Conservation (phyloP, 2,888 invertebrate species). For the Azorinus chamasolen region DNA sequence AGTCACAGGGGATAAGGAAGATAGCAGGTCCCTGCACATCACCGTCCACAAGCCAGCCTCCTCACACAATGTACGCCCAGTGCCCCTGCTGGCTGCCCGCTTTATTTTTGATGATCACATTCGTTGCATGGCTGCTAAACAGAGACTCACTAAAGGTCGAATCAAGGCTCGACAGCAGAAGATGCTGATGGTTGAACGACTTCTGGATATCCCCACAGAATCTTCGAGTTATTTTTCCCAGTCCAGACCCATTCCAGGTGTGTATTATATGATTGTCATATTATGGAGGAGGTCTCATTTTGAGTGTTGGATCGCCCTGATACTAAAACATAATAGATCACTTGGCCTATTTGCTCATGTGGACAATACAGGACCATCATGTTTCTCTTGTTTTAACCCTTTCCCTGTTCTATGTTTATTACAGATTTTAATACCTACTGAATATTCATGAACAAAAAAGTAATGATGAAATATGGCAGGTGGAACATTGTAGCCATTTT, state of each 20-base stretch:
- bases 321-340: no score
- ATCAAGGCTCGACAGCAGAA: conserved; percentile 98
- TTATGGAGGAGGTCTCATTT: no score
- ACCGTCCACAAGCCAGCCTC: conserved; percentile 93
- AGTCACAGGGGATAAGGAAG: conserved; percentile 97
- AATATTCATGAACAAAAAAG: no score
- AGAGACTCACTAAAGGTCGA: conserved; percentile 89
- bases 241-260: conserved; percentile 79
- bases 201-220: conserved; percentile 90
- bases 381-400: no score
- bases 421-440: no score
- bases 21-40: conserved; percentile 97
- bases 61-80: conserved; percentile 86
- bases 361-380: no score
- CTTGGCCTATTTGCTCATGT: no score
- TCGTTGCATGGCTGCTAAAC: conserved; percentile 99
- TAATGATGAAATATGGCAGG: no score
- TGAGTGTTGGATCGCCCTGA: no score
- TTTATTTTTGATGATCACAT: conserved; percentile 99
- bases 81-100: conserved; percentile 83
- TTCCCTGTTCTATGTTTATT: no score
- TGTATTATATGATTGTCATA: not conserved
- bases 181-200: conserved; percentile 97
- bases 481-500: no score
- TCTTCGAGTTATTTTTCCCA: conserved; percentile 45